Conservation (phyloP, 2,113 vertebrate species). For the Sitta europaea region DNA sequence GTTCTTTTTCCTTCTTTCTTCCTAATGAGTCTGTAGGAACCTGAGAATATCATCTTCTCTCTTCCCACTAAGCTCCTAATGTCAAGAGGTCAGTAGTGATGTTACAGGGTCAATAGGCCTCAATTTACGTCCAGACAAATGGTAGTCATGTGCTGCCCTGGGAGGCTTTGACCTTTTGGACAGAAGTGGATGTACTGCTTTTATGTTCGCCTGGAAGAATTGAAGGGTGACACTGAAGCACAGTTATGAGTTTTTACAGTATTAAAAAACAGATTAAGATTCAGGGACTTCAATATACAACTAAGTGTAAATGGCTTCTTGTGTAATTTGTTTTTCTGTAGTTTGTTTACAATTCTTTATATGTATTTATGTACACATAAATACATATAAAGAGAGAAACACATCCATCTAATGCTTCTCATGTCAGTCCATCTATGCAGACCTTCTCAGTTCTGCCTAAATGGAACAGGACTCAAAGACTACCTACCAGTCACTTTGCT, state of each 20-base stretch:
- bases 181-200: conserved; percentile 39
- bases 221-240: conserved; percentile 15
- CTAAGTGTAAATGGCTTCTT: neutral
- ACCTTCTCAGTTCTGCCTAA: neutral
- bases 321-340: neutral
- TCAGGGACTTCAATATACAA: neutral
- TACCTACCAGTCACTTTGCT: neutral
- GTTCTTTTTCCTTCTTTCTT: conserved; percentile 12
- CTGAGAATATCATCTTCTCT: conserved; percentile 27
- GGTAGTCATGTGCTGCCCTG: conserved; percentile 34
- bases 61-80: conserved; percentile 31
- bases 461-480: neutral
- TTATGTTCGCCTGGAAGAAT: conserved; percentile 17
- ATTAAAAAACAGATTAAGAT: neutral
- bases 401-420: neutral
- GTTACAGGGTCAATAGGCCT: conserved; percentile 39
- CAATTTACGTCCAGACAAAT: conserved; percentile 64
- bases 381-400: neutral
- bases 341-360: neutral
- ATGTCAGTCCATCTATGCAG: neutral
- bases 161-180: conserved; percentile 38
- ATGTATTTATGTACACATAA: neutral
- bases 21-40: conserved; percentile 25
- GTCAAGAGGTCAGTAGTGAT: conserved; percentile 64
- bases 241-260: neutral